These are phyloP conservation scores for Andrena fulva DNA, from an alignment of 2,888 invertebrate genomes.

Conservation along the genomic window DNA sequence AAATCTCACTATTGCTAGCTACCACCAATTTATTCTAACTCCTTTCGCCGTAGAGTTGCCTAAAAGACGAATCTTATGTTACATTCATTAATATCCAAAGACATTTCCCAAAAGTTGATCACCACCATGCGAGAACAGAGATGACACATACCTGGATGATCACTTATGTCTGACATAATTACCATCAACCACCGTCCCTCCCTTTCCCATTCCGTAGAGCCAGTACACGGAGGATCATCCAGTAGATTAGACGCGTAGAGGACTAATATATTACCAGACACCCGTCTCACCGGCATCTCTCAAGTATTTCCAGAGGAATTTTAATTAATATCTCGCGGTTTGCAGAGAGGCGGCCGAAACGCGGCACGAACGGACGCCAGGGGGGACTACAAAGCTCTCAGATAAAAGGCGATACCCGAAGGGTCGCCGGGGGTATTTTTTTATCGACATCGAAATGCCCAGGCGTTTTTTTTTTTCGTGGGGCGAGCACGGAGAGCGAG, in stretches of 20 bases:
- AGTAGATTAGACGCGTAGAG: conserved; percentile 36
- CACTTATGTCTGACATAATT: too few relatives aligned
- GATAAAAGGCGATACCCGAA: conserved; percentile 68
- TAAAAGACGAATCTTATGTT: too few relatives aligned
- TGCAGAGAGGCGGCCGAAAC: conserved; percentile 39
- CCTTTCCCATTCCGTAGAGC: not conserved
- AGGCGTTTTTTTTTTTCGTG: conserved; percentile 21
- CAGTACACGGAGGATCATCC: not conserved
- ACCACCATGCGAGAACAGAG: too few relatives aligned
- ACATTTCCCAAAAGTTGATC: too few relatives aligned
- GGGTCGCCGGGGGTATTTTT: conserved; percentile 37
- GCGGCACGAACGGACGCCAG: conserved; percentile 19
- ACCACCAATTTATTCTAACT: too few relatives aligned
- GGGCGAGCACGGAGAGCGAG: not conserved
- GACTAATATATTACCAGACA: conserved; percentile 1
- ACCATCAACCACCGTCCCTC: not conserved
- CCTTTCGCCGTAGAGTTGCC: too few relatives aligned
- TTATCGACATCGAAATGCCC: conserved; percentile 41
- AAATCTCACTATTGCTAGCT: too few relatives aligned
- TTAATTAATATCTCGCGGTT: conserved; percentile 78
- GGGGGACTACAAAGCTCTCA: conserved; percentile 47
- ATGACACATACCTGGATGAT: too few relatives aligned
- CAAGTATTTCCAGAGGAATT: conserved; percentile 77
- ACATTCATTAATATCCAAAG: too few relatives aligned
- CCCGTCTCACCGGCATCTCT: conserved; percentile 12